A percentile compares a stretch with the other conserved stretches of the same genome.
Evolutionary conservation across 2,113 vertebrate genomes (phyloP).

Genomic region (Eulemur rufifrons): DNA sequence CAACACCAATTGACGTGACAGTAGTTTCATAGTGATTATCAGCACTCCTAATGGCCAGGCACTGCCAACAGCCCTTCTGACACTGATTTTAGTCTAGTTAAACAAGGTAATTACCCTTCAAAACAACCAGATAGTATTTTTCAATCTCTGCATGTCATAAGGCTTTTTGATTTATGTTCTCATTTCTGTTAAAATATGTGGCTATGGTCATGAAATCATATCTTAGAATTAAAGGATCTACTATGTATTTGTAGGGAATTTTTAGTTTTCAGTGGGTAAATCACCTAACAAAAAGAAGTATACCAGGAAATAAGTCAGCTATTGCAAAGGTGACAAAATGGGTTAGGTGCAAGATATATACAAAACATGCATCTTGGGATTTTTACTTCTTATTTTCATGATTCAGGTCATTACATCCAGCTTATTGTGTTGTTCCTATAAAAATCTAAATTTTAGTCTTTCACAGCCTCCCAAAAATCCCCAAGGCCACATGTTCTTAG

Average conservation of each 20-base stretch:
- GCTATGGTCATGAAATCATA: not conserved
- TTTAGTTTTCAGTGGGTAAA: not conserved
- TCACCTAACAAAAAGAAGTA: not conserved
- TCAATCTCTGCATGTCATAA: conserved; percentile 52
- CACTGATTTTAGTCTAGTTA: conserved; percentile 58
- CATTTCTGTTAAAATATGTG: conserved; percentile 48
- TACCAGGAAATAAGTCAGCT: not conserved
- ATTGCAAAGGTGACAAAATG: not conserved
- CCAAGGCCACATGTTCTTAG: not conserved
- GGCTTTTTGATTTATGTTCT: conserved; percentile 51
- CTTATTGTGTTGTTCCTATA: not conserved
- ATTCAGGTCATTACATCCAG: not conserved
- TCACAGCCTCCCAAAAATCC: not conserved
- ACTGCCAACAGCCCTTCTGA: conserved; percentile 51
- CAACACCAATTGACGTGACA: conserved; percentile 51
- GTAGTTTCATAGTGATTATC: too few species aligned
- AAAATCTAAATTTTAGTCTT: not conserved
- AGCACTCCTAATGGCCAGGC: not conserved
- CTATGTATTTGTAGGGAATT: not conserved
- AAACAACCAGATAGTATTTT: conserved; percentile 60
- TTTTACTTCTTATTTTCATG: not conserved
- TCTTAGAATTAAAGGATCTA: not conserved
- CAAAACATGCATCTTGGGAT: not conserved
- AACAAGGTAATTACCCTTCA: conserved; percentile 67
- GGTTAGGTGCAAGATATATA: not conserved